phyloP scores from a whole-genome alignment of 2,113 vertebrate species.

The Anhinga anhinga region DNA sequence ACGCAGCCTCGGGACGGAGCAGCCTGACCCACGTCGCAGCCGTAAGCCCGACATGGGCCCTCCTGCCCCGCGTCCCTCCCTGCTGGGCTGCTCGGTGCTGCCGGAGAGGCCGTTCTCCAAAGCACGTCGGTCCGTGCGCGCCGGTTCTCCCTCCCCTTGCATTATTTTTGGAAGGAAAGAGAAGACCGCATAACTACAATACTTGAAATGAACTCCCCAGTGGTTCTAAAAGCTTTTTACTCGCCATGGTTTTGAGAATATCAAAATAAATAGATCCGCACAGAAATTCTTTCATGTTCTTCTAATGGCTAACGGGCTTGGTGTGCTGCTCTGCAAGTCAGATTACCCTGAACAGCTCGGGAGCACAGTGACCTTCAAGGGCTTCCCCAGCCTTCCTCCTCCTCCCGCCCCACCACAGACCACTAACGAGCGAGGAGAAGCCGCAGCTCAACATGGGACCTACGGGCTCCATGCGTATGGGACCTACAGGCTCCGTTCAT shows the following conservation, averaged over 20 bases:
- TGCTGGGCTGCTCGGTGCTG: not conserved
- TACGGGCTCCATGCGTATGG: rapidly evolving
- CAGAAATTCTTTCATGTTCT: not conserved
- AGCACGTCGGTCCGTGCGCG: rapidly evolving
- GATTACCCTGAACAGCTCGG: not conserved
- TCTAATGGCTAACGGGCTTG: not conserved
- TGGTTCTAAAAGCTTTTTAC: not conserved
- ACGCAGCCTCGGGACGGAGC: not conserved
- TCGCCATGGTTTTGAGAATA: not conserved
- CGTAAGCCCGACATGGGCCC: not conserved
- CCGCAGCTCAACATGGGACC: rapidly evolving
- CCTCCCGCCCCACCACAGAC: not conserved
- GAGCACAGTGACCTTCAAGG: not conserved
- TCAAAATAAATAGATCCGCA: not conserved
- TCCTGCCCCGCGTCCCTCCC: not conserved
- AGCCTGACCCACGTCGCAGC: not conserved
- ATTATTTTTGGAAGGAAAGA: not conserved
- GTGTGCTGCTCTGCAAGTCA: not conserved
- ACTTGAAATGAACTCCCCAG: not conserved
- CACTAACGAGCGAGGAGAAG: not conserved
- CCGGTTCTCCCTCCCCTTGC: not conserved
- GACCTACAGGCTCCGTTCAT: not conserved
- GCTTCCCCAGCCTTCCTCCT: not conserved
- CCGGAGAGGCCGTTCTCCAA: not conserved
- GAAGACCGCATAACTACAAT: not conserved